Evolutionary conservation across 1,140 invertebrate genomes (phyloP), one percentile per base, ranked within the genome.

Genomic region (Bombyx mandarina): DNA sequence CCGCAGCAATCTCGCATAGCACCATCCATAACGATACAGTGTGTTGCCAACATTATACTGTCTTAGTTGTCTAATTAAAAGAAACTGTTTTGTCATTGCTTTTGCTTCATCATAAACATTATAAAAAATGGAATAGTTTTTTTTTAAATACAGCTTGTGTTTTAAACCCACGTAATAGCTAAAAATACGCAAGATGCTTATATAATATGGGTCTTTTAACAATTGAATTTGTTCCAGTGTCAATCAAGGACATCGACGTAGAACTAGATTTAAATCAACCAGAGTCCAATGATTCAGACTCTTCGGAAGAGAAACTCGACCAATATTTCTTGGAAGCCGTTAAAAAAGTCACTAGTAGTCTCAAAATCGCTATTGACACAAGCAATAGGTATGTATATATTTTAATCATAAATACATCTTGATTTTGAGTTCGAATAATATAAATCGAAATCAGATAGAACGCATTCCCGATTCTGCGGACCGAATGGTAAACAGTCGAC

Each of bases 261-360:
- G 83, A 84, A 43, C 76, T 74, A 35, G 71, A 74, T 10, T 57
- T 82, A 49, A 71, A 66, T 2, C 79, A 80, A 58, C 71, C 75
- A 0, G 81, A 83, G 50, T 79, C 78, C 2, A 81, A 86, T 44
- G 82, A 86, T 51, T 84, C 81, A 0, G 81, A 84, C 44, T 69
- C 63, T n/a, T 65, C 72, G 0, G 82, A 86, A 8, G 79, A 82
- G 44, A 82, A 83, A 45, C 58, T 77, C 2, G 80, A 77, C 22
- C 72, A 79, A 18, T 73, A 81, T 55, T 76, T 86, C 52, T 59
- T 73, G 6, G 75, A 81, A 8, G 69, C 74, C 12, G 57, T 75
- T 1, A 80, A 80, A 57, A 81, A 77, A 65, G 73, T 78, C 43
- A 67, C 63, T 1, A 79, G 67, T 46, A 61, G 52, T 1, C 26